Conservation (phyloP, 2,113 vertebrate species). For the Myotis brandtii region DNA sequence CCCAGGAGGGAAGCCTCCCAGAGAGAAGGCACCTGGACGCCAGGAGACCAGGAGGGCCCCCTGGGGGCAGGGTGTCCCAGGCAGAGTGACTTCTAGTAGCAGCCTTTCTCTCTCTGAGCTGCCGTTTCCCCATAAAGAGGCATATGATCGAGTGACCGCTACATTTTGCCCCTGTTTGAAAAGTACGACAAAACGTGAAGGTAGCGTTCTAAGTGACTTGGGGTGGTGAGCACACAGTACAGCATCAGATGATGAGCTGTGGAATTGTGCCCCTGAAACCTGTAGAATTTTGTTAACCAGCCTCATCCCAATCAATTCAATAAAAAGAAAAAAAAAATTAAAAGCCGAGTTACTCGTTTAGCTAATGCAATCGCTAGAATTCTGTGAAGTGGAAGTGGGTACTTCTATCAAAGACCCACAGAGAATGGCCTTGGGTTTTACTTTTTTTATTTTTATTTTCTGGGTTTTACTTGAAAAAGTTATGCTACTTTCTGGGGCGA, state of each 20-base stretch:
- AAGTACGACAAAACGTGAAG: not conserved
- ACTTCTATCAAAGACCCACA: not conserved
- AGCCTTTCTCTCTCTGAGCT: not conserved
- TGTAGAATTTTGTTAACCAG: not conserved
- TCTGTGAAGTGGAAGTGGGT: not conserved
- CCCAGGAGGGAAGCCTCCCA: not conserved
- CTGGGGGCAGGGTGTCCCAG: not conserved
- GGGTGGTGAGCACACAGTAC: not conserved
- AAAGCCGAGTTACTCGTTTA: not conserved
- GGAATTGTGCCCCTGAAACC: not conserved
- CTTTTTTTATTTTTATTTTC: not conserved
- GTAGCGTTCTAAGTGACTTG: not conserved
- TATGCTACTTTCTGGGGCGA: not conserved
- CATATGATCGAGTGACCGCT: not conserved
- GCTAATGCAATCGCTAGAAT: not conserved
- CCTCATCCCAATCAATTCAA: not conserved
- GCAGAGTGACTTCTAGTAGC: not conserved
- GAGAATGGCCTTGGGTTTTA: not conserved
- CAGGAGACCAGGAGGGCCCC: not conserved
- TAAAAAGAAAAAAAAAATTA: not conserved
- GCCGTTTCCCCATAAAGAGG: not conserved
- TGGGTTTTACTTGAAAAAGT: not conserved
- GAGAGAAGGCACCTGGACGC: not conserved
- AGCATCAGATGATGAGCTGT: not conserved
- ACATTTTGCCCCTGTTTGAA: not conserved